Evolutionary conservation across 1,140 invertebrate species (phyloP), one percentile per base, ranked within the genome.

Genomic region (Drosophila melanogaster): DNA sequence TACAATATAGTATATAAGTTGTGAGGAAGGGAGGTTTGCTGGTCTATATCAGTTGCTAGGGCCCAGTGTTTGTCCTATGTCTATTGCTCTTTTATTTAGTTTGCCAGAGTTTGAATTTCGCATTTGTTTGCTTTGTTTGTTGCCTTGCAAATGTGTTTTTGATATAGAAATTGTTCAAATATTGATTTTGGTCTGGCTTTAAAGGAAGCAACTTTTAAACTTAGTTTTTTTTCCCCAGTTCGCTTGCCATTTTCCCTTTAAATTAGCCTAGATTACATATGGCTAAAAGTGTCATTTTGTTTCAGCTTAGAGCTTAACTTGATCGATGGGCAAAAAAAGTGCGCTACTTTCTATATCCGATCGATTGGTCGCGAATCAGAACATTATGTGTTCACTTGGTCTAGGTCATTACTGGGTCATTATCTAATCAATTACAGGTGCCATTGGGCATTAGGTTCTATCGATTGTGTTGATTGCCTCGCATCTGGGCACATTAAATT

Each of bases 161-260:
- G 70, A 86, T 87, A 86, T 12, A 64, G 26, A 58, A 73, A 62
- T 61, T 54, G 60, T 38, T 40, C 22, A 46, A 71, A 62, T 84
- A 83, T 84, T 83, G 80, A 84, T 83, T 79, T 79, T 19, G 35
- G 50, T 50, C 53, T 76, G 41, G 35, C 33, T 35, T 56, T 14
- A 33, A 22, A 14, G 53, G 47, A 14, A 14, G 1, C 17, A n/a
- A 24, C 11, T 24, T 17, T 40, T 11, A 56, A 49, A 46, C 57
- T 66, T 66, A 3, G 2, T 0, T 24, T 46, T 41, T 53, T 22
- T 30, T n/a, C n/a, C n/a, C 3, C 3, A 43, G 26, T 30, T 30
- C 8, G 1, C 7, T 5, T 7, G 22, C 33, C 11, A 7, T 22
- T 26, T 11, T n/a, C 15, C 19, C 8, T 17, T 37, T 30, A 30